These are phyloP conservation scores for Buteo buteo DNA, from an alignment of 2,113 vertebrate species.

Conservation along the genomic window DNA sequence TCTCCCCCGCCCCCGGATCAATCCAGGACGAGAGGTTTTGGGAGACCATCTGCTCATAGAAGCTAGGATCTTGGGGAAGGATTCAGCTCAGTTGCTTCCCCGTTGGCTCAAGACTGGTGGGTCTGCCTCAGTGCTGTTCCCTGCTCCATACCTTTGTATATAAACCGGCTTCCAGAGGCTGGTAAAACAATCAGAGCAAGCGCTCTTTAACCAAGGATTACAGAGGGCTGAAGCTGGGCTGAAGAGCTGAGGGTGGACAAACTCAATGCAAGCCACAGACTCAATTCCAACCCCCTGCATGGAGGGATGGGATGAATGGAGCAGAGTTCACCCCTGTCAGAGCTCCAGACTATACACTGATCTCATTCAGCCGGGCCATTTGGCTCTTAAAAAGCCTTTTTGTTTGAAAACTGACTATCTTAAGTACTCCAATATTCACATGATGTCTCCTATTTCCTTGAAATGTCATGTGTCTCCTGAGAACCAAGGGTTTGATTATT, in stretches of 20 bases:
- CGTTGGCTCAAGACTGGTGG: background rate
- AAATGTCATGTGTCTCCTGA: constrained; percentile 9
- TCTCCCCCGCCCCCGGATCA: background rate
- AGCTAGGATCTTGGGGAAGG: background rate
- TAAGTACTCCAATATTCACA: constrained; percentile 8
- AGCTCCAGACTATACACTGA: background rate
- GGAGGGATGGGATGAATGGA: background rate
- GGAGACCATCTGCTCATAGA: background rate
- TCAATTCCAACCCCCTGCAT: background rate
- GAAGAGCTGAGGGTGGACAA: background rate
- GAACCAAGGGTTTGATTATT: background rate
- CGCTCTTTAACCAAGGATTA: background rate
- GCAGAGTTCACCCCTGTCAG: background rate
- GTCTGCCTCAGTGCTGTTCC: background rate
- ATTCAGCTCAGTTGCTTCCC: background rate
- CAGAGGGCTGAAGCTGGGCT: background rate
- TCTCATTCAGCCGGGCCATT: background rate
- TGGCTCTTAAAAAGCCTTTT: constrained; percentile 29
- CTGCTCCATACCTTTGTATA: background rate
- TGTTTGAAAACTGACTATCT: constrained; percentile 15
- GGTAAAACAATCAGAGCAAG: background rate
- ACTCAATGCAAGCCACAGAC: background rate
- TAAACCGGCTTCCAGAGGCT: background rate
- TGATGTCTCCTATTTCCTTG: constrained; percentile 28
- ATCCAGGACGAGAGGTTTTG: background rate